Percentiles rank a stretch among this genome's conserved stretches.
These are phyloP conservation scores for Girardinichthys multiradiatus DNA, from an alignment of 2,113 vertebrate genomes.

Conservation along the genomic window DNA sequence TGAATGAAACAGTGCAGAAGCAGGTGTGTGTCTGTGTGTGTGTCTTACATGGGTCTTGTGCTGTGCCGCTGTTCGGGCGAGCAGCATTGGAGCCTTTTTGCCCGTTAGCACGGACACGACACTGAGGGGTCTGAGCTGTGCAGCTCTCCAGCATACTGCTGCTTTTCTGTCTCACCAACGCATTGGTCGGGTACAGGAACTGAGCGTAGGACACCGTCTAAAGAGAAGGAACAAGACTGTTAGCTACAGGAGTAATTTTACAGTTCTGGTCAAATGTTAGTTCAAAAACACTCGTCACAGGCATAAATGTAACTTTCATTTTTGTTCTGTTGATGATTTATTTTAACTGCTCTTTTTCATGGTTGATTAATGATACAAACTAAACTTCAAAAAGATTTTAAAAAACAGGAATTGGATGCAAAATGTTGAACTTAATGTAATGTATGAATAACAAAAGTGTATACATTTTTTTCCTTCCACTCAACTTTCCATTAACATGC, in stretches of 20 bases:
- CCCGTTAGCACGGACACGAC: conserved; percentile 79
- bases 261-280: too few relatives aligned
- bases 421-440: not conserved
- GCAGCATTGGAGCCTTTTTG: conserved; percentile 80
- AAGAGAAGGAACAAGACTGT: not conserved
- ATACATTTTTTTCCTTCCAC: too few relatives aligned
- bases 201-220: conserved; percentile 96
- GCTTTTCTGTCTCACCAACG: conserved; percentile 86
- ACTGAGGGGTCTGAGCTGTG: conserved; percentile 65
- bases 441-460: too few relatives aligned
- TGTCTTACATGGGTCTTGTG: conserved; percentile 84
- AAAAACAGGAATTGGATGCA: not conserved
- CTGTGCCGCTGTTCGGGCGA: conserved; percentile 75
- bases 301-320: too few relatives aligned
- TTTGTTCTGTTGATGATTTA: too few relatives aligned
- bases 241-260: not conserved
- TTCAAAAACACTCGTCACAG: too few relatives aligned
- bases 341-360: not conserved
- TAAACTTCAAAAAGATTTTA: not conserved
- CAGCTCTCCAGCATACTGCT: conserved; percentile 61
- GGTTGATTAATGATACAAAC: too few relatives aligned
- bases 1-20: not conserved
- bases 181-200: conserved; percentile 94
- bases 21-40: not conserved
- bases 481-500: too few relatives aligned